phyloP scores from a whole-genome alignment of 2,113 vertebrate genomes.

The Daboia siamensis region DNA sequence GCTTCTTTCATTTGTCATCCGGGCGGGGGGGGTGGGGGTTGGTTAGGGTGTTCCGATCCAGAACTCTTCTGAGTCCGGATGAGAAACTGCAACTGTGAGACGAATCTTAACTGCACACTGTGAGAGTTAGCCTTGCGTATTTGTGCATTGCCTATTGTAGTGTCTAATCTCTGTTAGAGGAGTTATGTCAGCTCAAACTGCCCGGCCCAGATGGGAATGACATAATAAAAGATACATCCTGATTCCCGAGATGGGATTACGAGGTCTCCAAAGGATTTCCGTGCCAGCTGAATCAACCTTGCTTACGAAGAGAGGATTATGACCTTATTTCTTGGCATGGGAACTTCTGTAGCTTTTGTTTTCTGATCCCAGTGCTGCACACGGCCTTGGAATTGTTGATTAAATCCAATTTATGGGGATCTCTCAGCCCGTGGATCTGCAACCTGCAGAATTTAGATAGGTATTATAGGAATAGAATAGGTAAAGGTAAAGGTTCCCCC shows the following conservation, averaged over 20 bases:
- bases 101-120: too few species aligned
- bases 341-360: not conserved
- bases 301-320: not conserved
- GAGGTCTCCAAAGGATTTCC: not conserved
- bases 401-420: not conserved
- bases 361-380: not conserved
- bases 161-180: not conserved
- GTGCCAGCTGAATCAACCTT: not conserved
- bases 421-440: not conserved
- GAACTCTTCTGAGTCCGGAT: not conserved
- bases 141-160: not conserved
- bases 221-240: not conserved
- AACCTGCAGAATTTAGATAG: not conserved
- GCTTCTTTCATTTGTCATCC: not conserved
- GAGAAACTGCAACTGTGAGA: not conserved
- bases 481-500: not conserved
- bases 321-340: not conserved
- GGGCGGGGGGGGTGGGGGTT: not conserved
- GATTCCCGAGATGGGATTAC: not conserved
- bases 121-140: not conserved
- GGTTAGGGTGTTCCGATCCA: not conserved
- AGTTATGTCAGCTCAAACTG: not conserved
- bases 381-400: not conserved
- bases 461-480: not conserved
- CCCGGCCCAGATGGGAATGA: not conserved